Evolutionary conservation across 2,888 invertebrate genomes (phyloP).

Genomic region (Drosophila paracracens): DNA sequence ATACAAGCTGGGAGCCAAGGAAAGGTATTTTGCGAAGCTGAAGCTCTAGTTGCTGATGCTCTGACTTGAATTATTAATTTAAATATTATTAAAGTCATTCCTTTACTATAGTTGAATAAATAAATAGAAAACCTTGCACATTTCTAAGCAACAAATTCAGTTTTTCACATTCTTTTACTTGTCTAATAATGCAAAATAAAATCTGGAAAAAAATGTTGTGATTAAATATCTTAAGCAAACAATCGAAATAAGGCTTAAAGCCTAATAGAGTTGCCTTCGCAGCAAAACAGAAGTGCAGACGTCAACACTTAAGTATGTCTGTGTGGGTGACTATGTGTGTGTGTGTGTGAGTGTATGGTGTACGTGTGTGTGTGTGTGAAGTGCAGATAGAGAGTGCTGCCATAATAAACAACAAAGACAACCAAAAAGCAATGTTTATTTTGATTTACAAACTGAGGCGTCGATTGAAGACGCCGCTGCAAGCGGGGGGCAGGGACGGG

Average conservation of each 20-base stretch:
- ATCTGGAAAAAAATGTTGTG: conserved; percentile 5
- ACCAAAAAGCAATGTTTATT: conserved; percentile 77
- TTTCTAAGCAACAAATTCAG: not conserved
- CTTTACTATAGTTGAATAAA: not conserved
- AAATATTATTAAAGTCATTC: not conserved
- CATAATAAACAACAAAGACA: conserved; percentile 67
- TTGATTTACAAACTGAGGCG: conserved; percentile 64
- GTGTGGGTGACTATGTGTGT: conserved; percentile 12
- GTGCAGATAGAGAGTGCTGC: conserved; percentile 25
- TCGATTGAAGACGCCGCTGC: conserved; percentile 17
- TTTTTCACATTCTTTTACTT: not conserved
- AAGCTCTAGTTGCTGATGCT: not conserved
- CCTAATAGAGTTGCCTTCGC: conserved; percentile 39
- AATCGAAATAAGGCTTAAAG: conserved; percentile 4
- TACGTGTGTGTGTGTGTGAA: not conserved
- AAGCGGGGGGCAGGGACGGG: not conserved
- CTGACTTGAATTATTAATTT: not conserved
- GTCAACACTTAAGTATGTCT: conserved; percentile 56
- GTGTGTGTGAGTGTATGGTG: conserved; percentile 12
- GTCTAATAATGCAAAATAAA: not conserved
- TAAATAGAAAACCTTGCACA: not conserved
- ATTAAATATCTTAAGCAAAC: not conserved
- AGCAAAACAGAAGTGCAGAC: conserved; percentile 64
- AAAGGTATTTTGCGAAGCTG: not conserved
- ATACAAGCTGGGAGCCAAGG: not conserved